Evolutionary conservation across 2,113 vertebrate genomes (phyloP).

Genomic region (Columba janthina): DNA sequence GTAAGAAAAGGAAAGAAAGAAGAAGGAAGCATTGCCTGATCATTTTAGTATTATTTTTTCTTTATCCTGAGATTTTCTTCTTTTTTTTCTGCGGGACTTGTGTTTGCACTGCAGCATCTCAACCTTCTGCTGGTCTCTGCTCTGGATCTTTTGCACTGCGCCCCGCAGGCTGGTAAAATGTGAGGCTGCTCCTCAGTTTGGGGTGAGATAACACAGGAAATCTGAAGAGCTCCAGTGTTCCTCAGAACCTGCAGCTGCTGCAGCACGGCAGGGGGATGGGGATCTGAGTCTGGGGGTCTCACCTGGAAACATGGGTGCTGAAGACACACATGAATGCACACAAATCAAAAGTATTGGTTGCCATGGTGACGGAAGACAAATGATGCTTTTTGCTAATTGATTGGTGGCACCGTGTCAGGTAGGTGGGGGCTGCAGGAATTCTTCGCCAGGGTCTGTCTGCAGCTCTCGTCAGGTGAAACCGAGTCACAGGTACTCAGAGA

Average conservation of each 20-base stretch:
- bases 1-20: not conserved
- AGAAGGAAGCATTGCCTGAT: not conserved
- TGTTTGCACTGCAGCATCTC: not conserved
- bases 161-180: not conserved
- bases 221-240: not conserved
- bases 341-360: not conserved
- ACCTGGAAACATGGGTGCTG: conserved; percentile 1
- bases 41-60: not conserved
- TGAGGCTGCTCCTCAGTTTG: not conserved
- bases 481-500: not conserved
- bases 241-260: not conserved
- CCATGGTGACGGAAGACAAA: conserved; percentile 30
- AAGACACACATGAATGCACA: not conserved
- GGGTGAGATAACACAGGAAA: not conserved
- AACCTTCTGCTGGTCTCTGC: not conserved
- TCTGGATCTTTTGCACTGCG: accelerated
- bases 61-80: not conserved
- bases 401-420: not conserved
- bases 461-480: not conserved
- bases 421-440: not conserved
- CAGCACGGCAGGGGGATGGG: too few relatives aligned
- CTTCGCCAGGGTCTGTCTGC: not conserved
- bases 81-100: not conserved
- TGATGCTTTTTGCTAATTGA: conserved; percentile 12
- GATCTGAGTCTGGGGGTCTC: not conserved